phyloP scores from a whole-genome alignment of 2,888 invertebrate genomes.

The Philhelius pedissequus region DNA sequence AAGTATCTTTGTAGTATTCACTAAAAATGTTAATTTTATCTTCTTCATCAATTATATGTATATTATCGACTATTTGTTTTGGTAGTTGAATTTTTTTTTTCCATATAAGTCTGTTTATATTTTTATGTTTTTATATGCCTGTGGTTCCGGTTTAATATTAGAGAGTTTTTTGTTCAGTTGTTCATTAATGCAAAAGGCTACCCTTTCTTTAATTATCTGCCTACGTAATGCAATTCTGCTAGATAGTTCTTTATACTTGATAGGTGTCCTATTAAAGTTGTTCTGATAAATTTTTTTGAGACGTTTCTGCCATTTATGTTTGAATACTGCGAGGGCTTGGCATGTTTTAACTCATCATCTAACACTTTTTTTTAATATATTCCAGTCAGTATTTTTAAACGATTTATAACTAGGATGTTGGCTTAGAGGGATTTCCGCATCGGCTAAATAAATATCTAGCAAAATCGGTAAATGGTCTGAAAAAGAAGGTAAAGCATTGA shows the following conservation, averaged over 20 bases:
- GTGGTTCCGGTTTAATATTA: background rate
- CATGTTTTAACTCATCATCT: background rate
- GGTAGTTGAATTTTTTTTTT: background rate
- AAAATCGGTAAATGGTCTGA: conserved; percentile 4
- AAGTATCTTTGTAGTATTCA: background rate
- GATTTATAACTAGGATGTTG: too few relatives aligned
- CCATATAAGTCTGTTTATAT: background rate
- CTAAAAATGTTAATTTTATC: background rate
- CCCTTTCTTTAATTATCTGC: background rate
- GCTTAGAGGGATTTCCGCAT: too few relatives aligned
- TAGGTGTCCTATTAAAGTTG: background rate
- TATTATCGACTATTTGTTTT: background rate
- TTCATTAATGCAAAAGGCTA: background rate
- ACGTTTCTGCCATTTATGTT: conserved; percentile 3
- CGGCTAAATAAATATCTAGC: too few relatives aligned
- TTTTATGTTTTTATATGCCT: background rate
- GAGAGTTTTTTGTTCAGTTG: background rate
- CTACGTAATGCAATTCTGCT: background rate
- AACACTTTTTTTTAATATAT: background rate
- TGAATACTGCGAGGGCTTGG: background rate
- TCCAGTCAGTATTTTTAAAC: background rate
- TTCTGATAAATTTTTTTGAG: background rate
- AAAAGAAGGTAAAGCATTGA: background rate
- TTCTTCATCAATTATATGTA: background rate
- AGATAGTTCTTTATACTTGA: background rate